Conservation (phyloP, 2,797 vertebrate species). For the Hyperoplus lanceolatus region DNA sequence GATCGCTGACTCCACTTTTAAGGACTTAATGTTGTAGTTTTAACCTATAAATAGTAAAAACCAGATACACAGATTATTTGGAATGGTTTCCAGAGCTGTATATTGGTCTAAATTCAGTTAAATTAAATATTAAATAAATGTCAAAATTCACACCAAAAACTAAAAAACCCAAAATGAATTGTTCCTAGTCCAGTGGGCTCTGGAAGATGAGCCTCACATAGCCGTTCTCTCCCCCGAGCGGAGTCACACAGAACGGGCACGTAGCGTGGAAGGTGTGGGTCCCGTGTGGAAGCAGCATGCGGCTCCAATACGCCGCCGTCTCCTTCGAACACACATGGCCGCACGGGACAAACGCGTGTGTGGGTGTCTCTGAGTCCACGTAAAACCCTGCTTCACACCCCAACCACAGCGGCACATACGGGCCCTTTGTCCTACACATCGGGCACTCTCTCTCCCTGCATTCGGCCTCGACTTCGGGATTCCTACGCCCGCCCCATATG, state of each 20-base stretch:
- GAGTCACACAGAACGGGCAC: slow-evolving; percentile 95
- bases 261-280: slow-evolving; percentile 93
- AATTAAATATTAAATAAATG: slow-evolving; percentile 43
- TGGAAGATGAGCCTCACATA: slow-evolving; percentile 96
- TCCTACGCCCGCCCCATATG: slow-evolving; percentile 88
- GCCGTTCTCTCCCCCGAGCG: slow-evolving; percentile 88
- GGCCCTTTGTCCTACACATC: slow-evolving; percentile 93
- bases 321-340: slow-evolving; percentile 96
- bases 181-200: slow-evolving; percentile 90
- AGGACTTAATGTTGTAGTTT: too few species aligned
- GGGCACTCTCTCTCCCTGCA: slow-evolving; percentile 93
- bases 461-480: slow-evolving; percentile 87
- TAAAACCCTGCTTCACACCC: slow-evolving; percentile 94
- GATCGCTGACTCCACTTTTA: too few species aligned
- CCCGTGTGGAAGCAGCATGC: slow-evolving; percentile 92
- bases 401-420: slow-evolving; percentile 95
- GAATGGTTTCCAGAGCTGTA: background rate
- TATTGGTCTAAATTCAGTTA: slow-evolving; percentile 42
- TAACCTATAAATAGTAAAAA: too few species aligned
- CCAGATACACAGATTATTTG: too few species aligned
- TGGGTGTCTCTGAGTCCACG: slow-evolving; percentile 93
- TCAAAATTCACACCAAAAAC: background rate
- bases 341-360: slow-evolving; percentile 93
- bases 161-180: background rate
- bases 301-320: slow-evolving; percentile 93